A percentile compares a stretch with the other conserved stretches of the same genome.
Conservation (phyloP, 1,140 invertebrate genomes). For the Drosophila pectinifera region DNA sequence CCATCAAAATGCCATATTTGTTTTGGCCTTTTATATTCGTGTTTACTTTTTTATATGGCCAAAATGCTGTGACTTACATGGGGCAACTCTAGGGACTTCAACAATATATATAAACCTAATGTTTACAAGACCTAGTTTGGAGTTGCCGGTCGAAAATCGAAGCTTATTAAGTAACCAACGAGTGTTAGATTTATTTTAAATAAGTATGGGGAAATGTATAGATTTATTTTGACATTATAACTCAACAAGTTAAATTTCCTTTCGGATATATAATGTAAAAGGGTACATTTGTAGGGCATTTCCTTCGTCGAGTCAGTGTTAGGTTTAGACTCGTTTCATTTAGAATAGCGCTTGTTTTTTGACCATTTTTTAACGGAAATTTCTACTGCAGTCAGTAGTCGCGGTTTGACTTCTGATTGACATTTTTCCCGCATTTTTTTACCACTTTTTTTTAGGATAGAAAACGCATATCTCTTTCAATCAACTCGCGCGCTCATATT, state of each 20-base stretch:
- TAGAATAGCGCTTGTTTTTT: constrained; percentile 22
- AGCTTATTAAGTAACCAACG: too few relatives aligned
- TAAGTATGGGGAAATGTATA: too few relatives aligned
- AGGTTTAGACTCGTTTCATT: constrained; percentile 31
- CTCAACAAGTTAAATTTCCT: too few relatives aligned
- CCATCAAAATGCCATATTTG: constrained; percentile 11
- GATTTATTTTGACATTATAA: too few relatives aligned
- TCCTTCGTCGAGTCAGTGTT: neutral
- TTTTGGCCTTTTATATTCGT: constrained; percentile 4
- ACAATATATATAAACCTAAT: constrained; percentile 1
- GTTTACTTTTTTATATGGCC: constrained; percentile 12
- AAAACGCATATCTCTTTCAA: constrained; percentile 41
- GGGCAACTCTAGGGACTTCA: constrained; percentile 5
- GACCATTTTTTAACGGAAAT: constrained; percentile 64
- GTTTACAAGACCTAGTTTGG: neutral
- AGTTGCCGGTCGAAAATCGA: too few relatives aligned
- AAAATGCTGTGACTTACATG: constrained; percentile 5
- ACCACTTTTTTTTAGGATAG: constrained; percentile 24
- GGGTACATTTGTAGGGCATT: neutral
- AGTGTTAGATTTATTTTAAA: too few relatives aligned
- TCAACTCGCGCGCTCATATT: constrained; percentile 61
- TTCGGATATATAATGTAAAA: too few relatives aligned
- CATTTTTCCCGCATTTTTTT: constrained; percentile 54
- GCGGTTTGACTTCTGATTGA: constrained; percentile 79
- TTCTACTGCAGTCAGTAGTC: constrained; percentile 66